A percentile compares a stretch with the other conserved stretches of the same genome.
Conservation (phyloP, 2,797 vertebrate genomes). For the Takifugu ocellatus region DNA sequence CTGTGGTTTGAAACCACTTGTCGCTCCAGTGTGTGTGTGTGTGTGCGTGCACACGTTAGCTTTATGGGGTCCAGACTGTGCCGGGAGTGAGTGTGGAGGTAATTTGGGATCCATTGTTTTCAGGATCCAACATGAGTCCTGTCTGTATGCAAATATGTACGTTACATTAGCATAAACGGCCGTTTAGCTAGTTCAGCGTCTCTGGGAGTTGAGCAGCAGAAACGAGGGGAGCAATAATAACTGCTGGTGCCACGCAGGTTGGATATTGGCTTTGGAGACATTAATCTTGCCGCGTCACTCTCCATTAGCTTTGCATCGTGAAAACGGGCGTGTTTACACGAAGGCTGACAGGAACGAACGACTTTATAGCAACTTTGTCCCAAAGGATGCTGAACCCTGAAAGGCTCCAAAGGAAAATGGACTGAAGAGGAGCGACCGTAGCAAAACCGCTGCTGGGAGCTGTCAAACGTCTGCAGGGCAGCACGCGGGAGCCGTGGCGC, state of each 20-base stretch:
- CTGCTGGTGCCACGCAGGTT: constrained; percentile 12
- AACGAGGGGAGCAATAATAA: neutral
- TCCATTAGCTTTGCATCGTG: neutral
- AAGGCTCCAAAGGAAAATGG: neutral
- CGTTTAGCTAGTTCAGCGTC: neutral
- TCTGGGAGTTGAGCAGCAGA: neutral
- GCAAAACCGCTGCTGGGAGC: neutral
- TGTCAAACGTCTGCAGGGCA: no score
- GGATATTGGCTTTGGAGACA: constrained; percentile 20
- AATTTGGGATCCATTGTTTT: constrained; percentile 24
- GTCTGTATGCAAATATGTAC: neutral
- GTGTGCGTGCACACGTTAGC: constrained; percentile 19
- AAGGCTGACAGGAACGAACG: constrained; percentile 3
- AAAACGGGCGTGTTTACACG: neutral
- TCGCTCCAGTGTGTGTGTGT: constrained; percentile 3
- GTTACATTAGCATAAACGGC: neutral
- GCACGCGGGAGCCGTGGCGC: no score
- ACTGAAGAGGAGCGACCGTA: neutral
- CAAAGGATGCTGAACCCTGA: neutral
- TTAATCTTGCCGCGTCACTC: neutral
- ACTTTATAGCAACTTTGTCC: neutral
- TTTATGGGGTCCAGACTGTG: constrained; percentile 18
- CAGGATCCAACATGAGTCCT: neutral
- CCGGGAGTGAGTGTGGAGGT: neutral
- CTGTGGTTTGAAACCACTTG: constrained; percentile 3